Percentiles rank a stretch among this genome's conserved stretches.
These are phyloP conservation scores for Apotomis betuletana DNA, from an alignment of 2,888 invertebrate genomes.

Conservation along the genomic window DNA sequence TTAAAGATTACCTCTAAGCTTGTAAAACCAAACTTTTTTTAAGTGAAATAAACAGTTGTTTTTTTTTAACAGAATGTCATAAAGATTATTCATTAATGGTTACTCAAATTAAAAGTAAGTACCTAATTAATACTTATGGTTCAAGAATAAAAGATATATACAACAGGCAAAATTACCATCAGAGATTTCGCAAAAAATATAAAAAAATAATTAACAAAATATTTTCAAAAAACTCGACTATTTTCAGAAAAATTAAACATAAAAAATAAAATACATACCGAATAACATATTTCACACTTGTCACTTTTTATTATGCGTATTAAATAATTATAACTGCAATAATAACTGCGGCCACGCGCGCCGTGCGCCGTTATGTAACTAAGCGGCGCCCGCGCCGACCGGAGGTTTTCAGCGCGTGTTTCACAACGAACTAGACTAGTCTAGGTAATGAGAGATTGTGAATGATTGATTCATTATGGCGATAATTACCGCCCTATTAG, in stretches of 20 bases:
- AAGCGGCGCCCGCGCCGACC: slow-evolving; percentile 45
- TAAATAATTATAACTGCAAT: slow-evolving; percentile 27
- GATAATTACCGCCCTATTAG: too few species aligned
- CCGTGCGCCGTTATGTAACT: slow-evolving; percentile 64
- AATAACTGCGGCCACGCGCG: slow-evolving; percentile 50
- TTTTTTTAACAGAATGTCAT: too few species aligned
- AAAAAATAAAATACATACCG: slow-evolving; percentile 45
- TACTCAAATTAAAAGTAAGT: too few species aligned
- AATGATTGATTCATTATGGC: not conserved
- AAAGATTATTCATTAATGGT: too few species aligned
- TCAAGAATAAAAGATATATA: too few species aligned
- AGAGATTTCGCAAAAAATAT: too few species aligned
- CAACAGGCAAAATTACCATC: too few species aligned
- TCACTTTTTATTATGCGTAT: slow-evolving; percentile 17
- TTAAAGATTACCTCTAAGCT: too few species aligned
- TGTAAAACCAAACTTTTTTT: too few species aligned
- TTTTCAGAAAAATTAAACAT: not conserved
- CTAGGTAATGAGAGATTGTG: not conserved
- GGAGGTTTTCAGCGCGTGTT: slow-evolving; percentile 41
- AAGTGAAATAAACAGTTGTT: too few species aligned
- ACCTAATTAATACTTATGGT: too few species aligned
- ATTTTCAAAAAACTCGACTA: not conserved
- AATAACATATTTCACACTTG: slow-evolving; percentile 46
- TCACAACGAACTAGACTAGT: slow-evolving; percentile 13
- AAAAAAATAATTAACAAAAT: too few species aligned